Base-by-base conservation (phyloP, 2,113 vertebrate species). In the Sander lucioperca region DNA sequence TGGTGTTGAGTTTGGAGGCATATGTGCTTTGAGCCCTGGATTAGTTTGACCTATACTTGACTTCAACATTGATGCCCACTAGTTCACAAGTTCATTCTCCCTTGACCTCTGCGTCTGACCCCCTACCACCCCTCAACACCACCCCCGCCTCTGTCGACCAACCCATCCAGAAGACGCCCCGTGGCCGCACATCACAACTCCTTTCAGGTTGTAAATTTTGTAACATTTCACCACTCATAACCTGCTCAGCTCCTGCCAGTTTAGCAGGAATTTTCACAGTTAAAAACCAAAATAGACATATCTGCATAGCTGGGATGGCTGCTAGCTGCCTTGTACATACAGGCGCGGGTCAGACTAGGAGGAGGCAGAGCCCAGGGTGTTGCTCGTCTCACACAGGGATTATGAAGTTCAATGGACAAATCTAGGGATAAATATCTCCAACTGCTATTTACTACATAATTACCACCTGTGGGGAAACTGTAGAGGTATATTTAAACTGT, bases 31-130 rank as follows among this genome's bases (percentile, higher is more conserved):
- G 76, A 93, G 86, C 86, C 77, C 51, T 51, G 87, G 88, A 89
- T 94, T 93, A 91, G 74, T 83, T 61, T 80, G 66, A 88, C 83
- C 92, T 93, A 89, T 82, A 91, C 89, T 89, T 91, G 88, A 93
- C 92, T 81, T 85, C 83, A 90, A 85, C 80, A 86, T 10, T 78
- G 61, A 61, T 73, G 61, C 65, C 19, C 69, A 83, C 58, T 67
- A 54, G 91, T 90, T 92, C 87, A 90, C 59, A 91, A 91, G 88
- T 87, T 93, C 85, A 88, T 51, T 72, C 73, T 51, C 59, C 80
- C 21, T 67, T 89, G 82, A 91, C 86, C 87, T 85, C 82, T 6
- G 59, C 23, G 76, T 89, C 74, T 85, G 71, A 87, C 56, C 61
- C 54, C 67, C 36, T 9, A 2, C 57, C 4, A 12, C 50, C 36